phyloP scores from a whole-genome alignment of 2,113 vertebrate genomes.

The Neolamprologus toae region DNA sequence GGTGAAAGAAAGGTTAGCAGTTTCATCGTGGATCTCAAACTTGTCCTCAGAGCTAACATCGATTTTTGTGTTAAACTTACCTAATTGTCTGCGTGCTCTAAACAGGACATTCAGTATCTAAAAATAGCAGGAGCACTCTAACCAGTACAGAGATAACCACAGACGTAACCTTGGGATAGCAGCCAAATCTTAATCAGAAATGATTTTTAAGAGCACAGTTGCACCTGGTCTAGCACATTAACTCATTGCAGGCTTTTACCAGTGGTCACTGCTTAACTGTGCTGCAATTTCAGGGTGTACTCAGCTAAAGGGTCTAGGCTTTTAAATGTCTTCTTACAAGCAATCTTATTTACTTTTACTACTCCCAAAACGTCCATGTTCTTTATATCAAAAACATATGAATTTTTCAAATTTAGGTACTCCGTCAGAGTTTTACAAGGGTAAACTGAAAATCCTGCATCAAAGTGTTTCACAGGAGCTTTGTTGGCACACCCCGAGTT shows the following conservation, averaged over 20 bases:
- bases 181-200: not conserved
- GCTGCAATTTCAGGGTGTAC: not conserved
- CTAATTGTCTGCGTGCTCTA: not conserved
- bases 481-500: constrained; percentile 19
- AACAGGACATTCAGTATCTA: not conserved
- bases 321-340: constrained; percentile 7
- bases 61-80: too few species aligned
- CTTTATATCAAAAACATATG: not conserved
- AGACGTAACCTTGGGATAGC: not conserved
- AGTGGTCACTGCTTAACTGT: not conserved
- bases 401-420: not conserved
- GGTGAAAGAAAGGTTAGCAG: not conserved
- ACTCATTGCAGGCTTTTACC: not conserved
- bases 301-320: not conserved
- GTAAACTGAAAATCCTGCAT: constrained; percentile 25
- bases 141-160: not conserved
- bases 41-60: too few species aligned
- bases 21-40: too few species aligned
- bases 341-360: not conserved
- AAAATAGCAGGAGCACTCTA: not conserved
- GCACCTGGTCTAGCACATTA: not conserved
- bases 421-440: not conserved
- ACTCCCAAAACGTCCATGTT: not conserved
- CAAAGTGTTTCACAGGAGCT: constrained; percentile 36
- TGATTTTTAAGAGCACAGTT: not conserved